These are phyloP conservation scores for Eupithecia centaureata DNA, from an alignment of 2,888 invertebrate genomes.

Conservation along the genomic window DNA sequence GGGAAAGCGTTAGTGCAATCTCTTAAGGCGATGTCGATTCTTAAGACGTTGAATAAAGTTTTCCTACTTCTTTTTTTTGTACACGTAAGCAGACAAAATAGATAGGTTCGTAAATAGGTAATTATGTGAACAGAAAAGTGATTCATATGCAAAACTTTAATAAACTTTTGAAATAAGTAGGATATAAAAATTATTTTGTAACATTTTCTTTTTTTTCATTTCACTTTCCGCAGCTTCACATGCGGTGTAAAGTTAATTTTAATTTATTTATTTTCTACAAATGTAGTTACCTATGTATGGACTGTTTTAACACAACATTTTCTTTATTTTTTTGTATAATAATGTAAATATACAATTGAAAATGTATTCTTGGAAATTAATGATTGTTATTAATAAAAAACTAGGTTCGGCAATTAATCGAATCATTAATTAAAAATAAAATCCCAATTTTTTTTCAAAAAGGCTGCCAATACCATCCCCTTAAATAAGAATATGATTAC, in stretches of 20 bases:
- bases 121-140: background rate
- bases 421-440: background rate
- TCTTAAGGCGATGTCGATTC: constrained; percentile 53
- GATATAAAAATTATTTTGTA: background rate
- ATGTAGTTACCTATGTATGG: no score
- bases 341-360: no score
- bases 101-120: background rate
- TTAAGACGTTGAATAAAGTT: background rate
- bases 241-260: no score
- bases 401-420: no score
- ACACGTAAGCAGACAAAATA: background rate
- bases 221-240: no score
- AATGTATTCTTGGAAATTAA: no score
- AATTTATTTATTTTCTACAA: no score
- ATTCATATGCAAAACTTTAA: background rate
- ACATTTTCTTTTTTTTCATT: no score
- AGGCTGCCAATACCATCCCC: constrained; percentile 38
- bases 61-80: background rate
- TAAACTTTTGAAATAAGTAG: background rate
- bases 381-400: no score
- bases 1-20: constrained; percentile 54
- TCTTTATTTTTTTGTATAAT: no score
- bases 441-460: background rate
- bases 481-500: constrained; percentile 76
- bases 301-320: no score